Evolutionary conservation across 2,113 vertebrate species (phyloP), one percentile per base, ranked within the genome.

Genomic region (Amblyornis subalaris): DNA sequence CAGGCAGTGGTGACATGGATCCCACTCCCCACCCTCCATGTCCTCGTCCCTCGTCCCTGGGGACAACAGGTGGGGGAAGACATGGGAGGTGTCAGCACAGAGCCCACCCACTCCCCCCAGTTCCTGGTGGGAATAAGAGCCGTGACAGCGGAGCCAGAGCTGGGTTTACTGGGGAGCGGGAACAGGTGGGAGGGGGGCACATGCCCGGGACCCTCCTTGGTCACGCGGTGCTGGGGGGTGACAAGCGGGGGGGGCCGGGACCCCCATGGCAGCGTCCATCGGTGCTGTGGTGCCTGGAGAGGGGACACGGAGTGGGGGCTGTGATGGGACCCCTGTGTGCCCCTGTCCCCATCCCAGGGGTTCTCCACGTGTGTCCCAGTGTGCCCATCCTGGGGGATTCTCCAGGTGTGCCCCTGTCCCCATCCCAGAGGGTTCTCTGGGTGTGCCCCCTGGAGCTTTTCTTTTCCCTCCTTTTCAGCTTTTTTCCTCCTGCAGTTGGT

Each of bases 261-360:
- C 6, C 33, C 65, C 57, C 1, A 1, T 13, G 55, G 62, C 65
- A 25, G 89, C 3, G 0, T 76, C 86, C 6, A 0, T 51, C 2
- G 7, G 45, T 48, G 54, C 47, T 2, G 7, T 6, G 42, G 72
- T 7, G 31, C 54, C 75, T 80, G 87, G 6, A 45, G 17, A 70
- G 26, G 86, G 60, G 60, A 81, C 22, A 22, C 0, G 3, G 31
- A 13, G 20, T 1, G 23, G 15, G 10, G 29, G 22, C 25, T 33
- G 72, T 0, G 3, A 21, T 2, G 6, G 21, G 47, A 3, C 17
- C 23, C 33, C 6, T 0, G 1, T 7, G 35, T 7, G 12, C 48
- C 48, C n/a, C 24, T 17, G 29, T 19, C 12, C 36, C 55, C 79
- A 20, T 2, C 11, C 28, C 4, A 33, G 42, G 42, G 15, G 22